Percentiles rank a stretch among this genome's conserved stretches.
Conservation (phyloP, 2,888 invertebrate species). For the Dicycla oo region DNA sequence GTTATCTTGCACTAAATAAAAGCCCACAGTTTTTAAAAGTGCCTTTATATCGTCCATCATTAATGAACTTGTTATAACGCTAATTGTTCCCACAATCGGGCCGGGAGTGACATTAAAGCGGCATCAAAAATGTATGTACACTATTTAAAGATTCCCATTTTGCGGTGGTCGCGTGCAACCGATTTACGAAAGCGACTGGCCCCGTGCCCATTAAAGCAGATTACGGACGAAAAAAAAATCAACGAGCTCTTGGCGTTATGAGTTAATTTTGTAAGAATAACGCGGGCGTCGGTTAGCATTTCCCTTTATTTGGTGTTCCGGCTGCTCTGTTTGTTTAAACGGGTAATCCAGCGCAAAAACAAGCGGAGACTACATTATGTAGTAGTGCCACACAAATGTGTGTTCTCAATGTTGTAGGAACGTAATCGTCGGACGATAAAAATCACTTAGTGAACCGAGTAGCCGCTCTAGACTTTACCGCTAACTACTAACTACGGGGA, state of each 20-base stretch:
- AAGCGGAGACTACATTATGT: conserved; percentile 79
- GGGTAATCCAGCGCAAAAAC: conserved; percentile 87
- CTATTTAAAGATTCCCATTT: conserved; percentile 89
- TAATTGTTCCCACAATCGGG: conserved; percentile 87
- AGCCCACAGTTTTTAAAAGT: conserved; percentile 64
- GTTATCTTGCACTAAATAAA: conserved; percentile 69
- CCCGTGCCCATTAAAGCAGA: conserved; percentile 89
- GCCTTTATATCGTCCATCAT: conserved; percentile 69
- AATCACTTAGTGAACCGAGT: conserved; percentile 84
- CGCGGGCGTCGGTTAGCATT: conserved; percentile 85
- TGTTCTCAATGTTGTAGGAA: conserved; percentile 81
- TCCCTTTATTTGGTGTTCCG: conserved; percentile 88
- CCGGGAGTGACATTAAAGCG: conserved; percentile 84
- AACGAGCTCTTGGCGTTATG: conserved; percentile 88
- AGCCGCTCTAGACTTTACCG: conserved; percentile 78
- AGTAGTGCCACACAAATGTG: conserved; percentile 82
- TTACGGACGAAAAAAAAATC: conserved; percentile 87
- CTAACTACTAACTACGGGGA: conserved; percentile 76
- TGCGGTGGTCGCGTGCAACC: conserved; percentile 85
- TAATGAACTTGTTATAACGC: conserved; percentile 87
- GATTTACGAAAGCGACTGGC: conserved; percentile 88
- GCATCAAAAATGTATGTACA: conserved; percentile 88
- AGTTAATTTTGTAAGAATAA: conserved; percentile 90
- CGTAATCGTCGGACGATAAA: conserved; percentile 86
- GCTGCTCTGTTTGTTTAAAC: conserved; percentile 87